These are phyloP conservation scores for Crotalus horridus DNA, from an alignment of 2,113 vertebrate species.

Conservation along the genomic window DNA sequence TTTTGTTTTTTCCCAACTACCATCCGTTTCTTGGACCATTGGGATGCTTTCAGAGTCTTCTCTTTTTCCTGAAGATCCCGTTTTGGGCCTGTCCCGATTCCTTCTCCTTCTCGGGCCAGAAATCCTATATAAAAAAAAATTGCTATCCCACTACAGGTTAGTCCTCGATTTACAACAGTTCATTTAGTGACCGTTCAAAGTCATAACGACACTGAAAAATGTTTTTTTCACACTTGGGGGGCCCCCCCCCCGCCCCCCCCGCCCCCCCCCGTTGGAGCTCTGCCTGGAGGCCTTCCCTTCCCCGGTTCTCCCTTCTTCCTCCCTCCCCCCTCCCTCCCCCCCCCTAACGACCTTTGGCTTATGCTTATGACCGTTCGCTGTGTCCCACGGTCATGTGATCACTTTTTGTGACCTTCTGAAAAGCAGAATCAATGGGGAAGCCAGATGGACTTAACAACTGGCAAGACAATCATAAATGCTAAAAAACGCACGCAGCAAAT, in stretches of 20 bases:
- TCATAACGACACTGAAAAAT: no score
- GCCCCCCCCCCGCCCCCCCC: no score
- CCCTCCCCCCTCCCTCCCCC: no score
- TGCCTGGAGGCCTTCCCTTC: no score
- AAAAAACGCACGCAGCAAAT: background rate
- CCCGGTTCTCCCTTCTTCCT: no score
- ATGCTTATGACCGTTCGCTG: no score
- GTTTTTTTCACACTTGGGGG: no score
- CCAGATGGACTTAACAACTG: background rate
- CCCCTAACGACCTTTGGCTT: no score
- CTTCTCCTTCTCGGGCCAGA: background rate
- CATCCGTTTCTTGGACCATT: background rate
- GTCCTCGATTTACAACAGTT: no score
- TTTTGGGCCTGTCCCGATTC: background rate
- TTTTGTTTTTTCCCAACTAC: background rate
- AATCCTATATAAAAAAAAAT: background rate
- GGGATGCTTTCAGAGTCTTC: background rate
- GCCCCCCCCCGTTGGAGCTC: no score
- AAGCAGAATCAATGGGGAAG: background rate
- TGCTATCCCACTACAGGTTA: background rate
- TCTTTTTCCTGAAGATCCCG: background rate
- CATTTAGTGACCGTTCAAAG: background rate
- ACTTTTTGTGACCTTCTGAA: background rate
- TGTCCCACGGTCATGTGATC: no score
- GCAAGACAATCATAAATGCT: background rate